Percentiles rank a stretch among this genome's conserved stretches.
Conservation (phyloP, 2,888 invertebrate species). For the Entomobrya multifasciata region DNA sequence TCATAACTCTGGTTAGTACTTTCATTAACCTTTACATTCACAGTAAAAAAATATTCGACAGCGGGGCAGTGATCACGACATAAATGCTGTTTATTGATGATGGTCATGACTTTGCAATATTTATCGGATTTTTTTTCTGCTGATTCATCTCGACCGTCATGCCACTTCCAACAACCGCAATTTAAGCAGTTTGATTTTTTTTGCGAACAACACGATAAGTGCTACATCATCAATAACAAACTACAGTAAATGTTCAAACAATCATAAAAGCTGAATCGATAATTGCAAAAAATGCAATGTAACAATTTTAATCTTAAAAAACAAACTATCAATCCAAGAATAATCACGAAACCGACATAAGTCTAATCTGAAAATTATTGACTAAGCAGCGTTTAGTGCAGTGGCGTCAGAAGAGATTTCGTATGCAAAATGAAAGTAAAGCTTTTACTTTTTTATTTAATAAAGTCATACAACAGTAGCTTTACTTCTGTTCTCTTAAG, state of each 20-base stretch:
- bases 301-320: neutral
- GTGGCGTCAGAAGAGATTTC: too few species aligned
- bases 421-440: constrained; percentile 27
- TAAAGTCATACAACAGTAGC: neutral
- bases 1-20: constrained; percentile 31
- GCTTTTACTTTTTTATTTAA: constrained; percentile 21
- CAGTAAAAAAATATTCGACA: neutral
- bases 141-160: neutral
- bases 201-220: too few species aligned
- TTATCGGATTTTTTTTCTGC: neutral
- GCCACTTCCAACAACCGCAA: neutral
- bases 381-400: too few species aligned
- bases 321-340: neutral
- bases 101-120: constrained; percentile 34
- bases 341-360: constrained; percentile 10
- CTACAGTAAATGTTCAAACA: too few species aligned
- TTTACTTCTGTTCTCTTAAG: neutral
- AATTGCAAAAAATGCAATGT: constrained; percentile 7
- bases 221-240: too few species aligned
- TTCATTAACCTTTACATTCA: constrained; percentile 57
- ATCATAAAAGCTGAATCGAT: neutral
- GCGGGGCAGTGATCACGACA: neutral
- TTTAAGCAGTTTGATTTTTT: constrained; percentile 5
- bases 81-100: too few species aligned
- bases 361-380: constrained; percentile 5